Percentiles rank a stretch among this genome's conserved stretches.
These are phyloP conservation scores for Scaptomyza montana DNA, from an alignment of 1,140 invertebrate genomes.

Conservation along the genomic window DNA sequence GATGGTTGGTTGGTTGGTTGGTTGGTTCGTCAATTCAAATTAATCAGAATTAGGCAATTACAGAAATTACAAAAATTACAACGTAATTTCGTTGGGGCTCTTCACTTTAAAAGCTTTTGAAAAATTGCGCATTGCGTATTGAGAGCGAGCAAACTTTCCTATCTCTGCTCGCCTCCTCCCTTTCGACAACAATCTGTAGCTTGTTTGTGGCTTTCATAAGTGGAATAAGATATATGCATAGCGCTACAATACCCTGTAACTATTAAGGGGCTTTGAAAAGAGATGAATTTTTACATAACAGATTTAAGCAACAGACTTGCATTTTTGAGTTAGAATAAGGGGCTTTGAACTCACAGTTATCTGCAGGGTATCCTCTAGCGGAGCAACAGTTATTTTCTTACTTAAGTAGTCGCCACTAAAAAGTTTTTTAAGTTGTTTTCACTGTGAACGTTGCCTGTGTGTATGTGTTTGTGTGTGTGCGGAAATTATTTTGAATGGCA, in stretches of 20 bases:
- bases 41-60: conserved; percentile 84
- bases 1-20: conserved; percentile 33
- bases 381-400: not conserved
- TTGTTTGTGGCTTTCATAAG: conserved; percentile 39
- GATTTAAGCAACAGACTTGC: too few species aligned
- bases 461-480: conserved; percentile 11
- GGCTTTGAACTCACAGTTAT: too few species aligned
- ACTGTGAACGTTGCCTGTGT: conserved; percentile 1
- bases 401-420: conserved; percentile 1
- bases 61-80: conserved; percentile 84
- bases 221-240: not conserved
- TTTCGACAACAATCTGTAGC: conserved; percentile 26
- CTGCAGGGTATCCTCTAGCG: not conserved
- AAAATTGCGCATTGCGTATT: conserved; percentile 82
- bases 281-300: not conserved
- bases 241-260: conserved; percentile 1
- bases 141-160: conserved; percentile 28
- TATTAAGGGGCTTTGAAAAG: too few species aligned
- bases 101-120: conserved; percentile 81
- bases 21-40: conserved; percentile 75
- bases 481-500: conserved; percentile 41
- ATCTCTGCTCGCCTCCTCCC: not conserved
- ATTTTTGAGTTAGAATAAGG: too few species aligned
- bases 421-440: conserved; percentile 25
- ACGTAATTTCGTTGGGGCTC: conserved; percentile 76